Conservation (phyloP, 35 echinoderm and acorn worm genomes). For the Heliocidaris erythrogramma region DNA sequence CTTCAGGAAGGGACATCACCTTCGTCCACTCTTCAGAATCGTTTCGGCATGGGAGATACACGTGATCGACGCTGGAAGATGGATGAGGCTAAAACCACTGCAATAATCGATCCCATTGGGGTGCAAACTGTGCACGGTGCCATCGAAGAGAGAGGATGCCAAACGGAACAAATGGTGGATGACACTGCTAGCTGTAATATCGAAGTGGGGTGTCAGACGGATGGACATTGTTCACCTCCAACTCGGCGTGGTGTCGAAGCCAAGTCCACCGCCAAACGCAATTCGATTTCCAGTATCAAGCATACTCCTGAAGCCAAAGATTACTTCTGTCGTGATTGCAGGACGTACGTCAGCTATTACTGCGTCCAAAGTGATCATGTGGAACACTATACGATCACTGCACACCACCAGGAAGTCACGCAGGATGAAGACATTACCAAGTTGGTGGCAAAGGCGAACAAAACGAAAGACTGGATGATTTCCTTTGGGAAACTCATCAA, state of each 20-base stretch:
- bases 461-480: slow-evolving; percentile 4
- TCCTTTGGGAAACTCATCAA: background rate
- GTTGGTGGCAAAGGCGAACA: background rate
- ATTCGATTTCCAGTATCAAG: background rate
- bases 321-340: background rate
- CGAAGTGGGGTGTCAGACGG: background rate
- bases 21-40: background rate
- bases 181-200: background rate
- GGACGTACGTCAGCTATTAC: background rate
- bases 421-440: background rate
- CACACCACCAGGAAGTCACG: background rate
- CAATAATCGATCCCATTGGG: background rate
- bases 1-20: background rate
- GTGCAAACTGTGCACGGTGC: background rate
- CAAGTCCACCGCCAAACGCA: background rate
- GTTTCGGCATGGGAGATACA: background rate
- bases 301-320: background rate
- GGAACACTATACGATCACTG: background rate
- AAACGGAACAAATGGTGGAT: background rate
- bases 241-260: background rate
- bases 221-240: background rate
- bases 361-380: background rate
- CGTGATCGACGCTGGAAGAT: background rate
- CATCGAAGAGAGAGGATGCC: background rate
- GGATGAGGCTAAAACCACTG: background rate